Conservation (phyloP, 92 coral and sea anemone genomes). For the Zoanthus solanderi region DNA sequence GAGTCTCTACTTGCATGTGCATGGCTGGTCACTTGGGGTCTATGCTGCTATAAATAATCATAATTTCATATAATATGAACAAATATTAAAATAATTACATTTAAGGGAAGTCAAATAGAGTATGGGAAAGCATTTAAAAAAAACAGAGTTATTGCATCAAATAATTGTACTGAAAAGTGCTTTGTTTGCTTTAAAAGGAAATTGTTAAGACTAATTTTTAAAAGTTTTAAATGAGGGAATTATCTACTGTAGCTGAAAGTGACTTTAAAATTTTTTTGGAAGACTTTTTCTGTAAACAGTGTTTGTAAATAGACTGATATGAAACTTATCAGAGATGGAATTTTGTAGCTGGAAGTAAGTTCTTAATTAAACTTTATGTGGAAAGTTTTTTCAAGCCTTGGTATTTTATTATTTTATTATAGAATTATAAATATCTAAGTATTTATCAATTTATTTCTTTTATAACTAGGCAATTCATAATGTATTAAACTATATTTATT, state of each 20-base stretch:
- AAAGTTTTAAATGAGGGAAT: neutral
- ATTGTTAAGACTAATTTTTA: neutral
- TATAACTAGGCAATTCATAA: neutral
- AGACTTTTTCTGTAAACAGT: neutral
- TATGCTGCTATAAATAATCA: conserved; percentile 10
- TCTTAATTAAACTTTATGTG: neutral
- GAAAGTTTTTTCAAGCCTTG: neutral
- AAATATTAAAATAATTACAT: neutral
- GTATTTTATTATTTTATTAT: too few relatives aligned
- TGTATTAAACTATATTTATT: neutral
- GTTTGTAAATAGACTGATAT: neutral
- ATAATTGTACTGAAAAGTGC: neutral
- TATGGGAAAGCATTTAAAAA: neutral
- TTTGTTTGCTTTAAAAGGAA: neutral
- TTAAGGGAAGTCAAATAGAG: neutral
- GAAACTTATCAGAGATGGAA: neutral
- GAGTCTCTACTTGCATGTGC: too few relatives aligned
- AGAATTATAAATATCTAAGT: neutral
- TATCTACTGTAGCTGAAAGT: neutral
- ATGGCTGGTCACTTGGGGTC: too few relatives aligned
- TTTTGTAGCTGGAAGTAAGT: conserved; percentile 4
- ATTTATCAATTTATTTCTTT: neutral
- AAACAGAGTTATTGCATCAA: neutral
- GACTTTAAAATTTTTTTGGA: neutral
- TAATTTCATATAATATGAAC: neutral